Percentiles rank a stretch among this genome's conserved stretches.
Evolutionary conservation across 2,797 vertebrate genomes (phyloP).

Genomic region (Hybognathus amarus): DNA sequence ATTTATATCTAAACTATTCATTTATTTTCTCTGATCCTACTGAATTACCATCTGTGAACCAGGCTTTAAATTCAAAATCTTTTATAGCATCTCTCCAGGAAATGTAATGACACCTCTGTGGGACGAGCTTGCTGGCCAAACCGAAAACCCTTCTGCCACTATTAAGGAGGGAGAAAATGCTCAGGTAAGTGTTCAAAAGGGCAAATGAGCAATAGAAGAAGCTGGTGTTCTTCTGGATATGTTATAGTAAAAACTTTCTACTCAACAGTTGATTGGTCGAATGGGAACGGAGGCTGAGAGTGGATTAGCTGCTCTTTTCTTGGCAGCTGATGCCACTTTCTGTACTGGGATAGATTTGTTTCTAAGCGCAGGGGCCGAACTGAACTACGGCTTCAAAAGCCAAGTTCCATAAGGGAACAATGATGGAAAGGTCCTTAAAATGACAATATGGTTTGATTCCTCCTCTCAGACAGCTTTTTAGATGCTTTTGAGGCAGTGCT

Average conservation of each 20-base stretch:
- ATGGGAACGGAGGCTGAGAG: conserved; percentile 83
- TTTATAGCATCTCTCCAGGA: conserved; percentile 83
- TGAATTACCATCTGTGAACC: neutral
- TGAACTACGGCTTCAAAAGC: conserved; percentile 81
- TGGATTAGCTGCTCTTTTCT: conserved; percentile 77
- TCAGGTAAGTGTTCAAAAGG: conserved; percentile 70
- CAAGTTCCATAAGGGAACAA: conserved; percentile 60
- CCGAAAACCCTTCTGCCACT: conserved; percentile 66
- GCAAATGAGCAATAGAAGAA: neutral
- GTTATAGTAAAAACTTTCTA: neutral
- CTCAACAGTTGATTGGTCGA: conserved; percentile 80
- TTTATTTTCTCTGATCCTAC: neutral
- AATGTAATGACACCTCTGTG: conserved; percentile 85
- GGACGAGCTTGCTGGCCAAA: conserved; percentile 74
- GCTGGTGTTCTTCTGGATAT: neutral
- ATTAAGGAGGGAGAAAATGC: conserved; percentile 71
- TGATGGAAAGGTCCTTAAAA: neutral
- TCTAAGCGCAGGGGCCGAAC: conserved; percentile 83
- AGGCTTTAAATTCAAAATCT: conserved; percentile 2
- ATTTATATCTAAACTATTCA: neutral
- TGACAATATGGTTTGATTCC: conserved; percentile 1
- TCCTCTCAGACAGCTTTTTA: neutral
- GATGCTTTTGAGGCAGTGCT: neutral
- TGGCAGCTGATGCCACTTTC: conserved; percentile 83
- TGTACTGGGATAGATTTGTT: conserved; percentile 84